Evolutionary conservation across 1,140 invertebrate genomes (phyloP), one percentile per base, ranked within the genome.

Genomic region (Anoplolepis gracilipes): DNA sequence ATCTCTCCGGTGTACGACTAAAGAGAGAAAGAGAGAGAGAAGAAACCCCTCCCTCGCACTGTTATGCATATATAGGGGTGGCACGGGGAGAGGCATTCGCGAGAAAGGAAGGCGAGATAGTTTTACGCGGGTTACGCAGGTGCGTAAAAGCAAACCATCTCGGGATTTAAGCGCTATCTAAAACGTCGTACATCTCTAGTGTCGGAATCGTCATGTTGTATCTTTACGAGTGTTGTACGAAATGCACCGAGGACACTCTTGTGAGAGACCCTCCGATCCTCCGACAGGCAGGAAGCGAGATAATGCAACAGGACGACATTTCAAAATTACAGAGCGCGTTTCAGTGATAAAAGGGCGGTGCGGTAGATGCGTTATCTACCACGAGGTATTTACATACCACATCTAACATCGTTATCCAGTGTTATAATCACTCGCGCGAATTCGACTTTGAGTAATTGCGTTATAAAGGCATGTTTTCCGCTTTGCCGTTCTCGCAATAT

Each of bases 1-100:
- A 92, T 93, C 92, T 93, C 90, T 73, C 76, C 75, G 25, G 77
- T 62, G 70, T 87, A 64, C 70, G 64, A 85, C 84, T 88, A 85
- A 70, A 85, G 62, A 77, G 36, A 77, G 81, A 73, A 46, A 25
- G 16, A 33, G 7, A 42, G 16, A 49, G 46, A 49, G 16, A 19
- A 19, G 16, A 8, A 5, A 65, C 13, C 28, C 53, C 76, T 61
- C 57, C 59, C 33, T 70, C 42, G 13, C 69, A 28, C 28, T 62
- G 36, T 70, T 59, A 70, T 55, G 73, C 49, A 19, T 57, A 57
- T 49, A 30, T 16, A 57, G 5, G 61, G 22, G 10, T 30, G 16
- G 42, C 0, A 46, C 0, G 46, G 5, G 46, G 13, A 5, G 46
- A 16, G 13, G 39, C n/a, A 87, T 77, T 62, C 65, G 57, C 70